Evolutionary conservation across 2,888 invertebrate species (phyloP).

Genomic region (Apoderus coryli): DNA sequence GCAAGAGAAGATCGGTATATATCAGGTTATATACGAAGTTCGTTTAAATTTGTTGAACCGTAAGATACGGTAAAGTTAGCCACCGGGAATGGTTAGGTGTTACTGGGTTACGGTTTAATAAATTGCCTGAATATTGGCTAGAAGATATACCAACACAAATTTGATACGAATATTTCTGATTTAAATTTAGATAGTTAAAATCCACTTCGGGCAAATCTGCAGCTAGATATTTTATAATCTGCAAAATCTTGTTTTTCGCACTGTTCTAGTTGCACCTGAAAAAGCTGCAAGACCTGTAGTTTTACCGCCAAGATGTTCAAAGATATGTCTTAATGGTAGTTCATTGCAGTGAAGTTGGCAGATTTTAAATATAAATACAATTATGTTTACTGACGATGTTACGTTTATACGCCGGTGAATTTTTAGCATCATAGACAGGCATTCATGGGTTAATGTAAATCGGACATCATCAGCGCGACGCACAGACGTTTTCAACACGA

Average conservation of each 20-base stretch:
- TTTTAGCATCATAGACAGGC: too few relatives aligned
- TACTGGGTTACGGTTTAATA: conserved; percentile 8
- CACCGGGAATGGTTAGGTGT: conserved; percentile 7
- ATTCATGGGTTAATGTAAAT: too few relatives aligned
- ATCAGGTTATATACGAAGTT: too few relatives aligned
- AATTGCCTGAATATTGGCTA: conserved; percentile 2
- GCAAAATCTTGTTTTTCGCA: conserved; percentile 2
- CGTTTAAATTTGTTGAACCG: too few relatives aligned
- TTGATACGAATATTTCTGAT: conserved; percentile 8
- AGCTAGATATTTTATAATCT: conserved; percentile 3
- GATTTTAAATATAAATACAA: conserved; percentile 17
- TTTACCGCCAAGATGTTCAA: conserved; percentile 5
- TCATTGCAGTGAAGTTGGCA: conserved; percentile 20
- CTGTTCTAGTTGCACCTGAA: conserved; percentile 3
- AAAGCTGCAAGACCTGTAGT: conserved; percentile 4
- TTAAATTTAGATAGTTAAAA: conserved; percentile 7
- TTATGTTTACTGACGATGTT: too few relatives aligned
- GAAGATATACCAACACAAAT: conserved; percentile 7
- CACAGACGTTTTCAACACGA: too few relatives aligned
- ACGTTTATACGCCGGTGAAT: too few relatives aligned
- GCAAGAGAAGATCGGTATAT: too few relatives aligned
- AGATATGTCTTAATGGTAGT: conserved; percentile 11
- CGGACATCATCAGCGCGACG: too few relatives aligned
- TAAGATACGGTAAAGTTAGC: too few relatives aligned
- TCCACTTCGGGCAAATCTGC: conserved; percentile 5